Evolutionary conservation across 2,888 invertebrate genomes (phyloP), one percentile per base, ranked within the genome.

Genomic region (Rotaria macrura): DNA sequence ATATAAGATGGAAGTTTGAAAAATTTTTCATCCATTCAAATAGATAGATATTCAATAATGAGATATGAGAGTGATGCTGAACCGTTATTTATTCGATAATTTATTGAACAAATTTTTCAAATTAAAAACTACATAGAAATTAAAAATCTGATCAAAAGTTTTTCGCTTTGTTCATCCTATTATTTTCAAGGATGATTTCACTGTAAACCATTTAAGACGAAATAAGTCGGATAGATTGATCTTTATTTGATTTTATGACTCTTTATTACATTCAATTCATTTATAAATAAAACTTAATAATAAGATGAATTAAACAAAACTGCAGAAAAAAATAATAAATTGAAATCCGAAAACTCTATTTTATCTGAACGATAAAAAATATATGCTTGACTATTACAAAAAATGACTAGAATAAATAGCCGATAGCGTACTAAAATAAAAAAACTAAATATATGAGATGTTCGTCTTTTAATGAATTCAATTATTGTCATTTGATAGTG

Each of bases 11-110:
- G 43, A 79, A 79, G 40, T 79, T 79, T 43, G 79, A 79, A 43
- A 85, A 85, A 40, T 85, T 85, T 85, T 65, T 85, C 20, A 84
- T 85, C 20, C 65, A 85, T 85, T 65, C 38, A 25, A 57, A 83
- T 85, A 84, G 84, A 34, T 54, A 84, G 84, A 34, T 54, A 85
- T 34, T 65, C 83, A n/a, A 83, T 84, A 49, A 85, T 85, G 85
- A 83, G 85, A 84, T 85, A 84, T 84, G 83, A 85, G 34, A 49
- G 65, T 83, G 72, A 85, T 65, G 65, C 84, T n/a, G 43, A 83
- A 25, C 85, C 85, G 7, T 49, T 65, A 84, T 83, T 83, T 54
- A 85, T 84, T 49, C 57, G 57, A 84, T 83, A 83, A 65, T 85
- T 85, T 65, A 84, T 85, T 84, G 84, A 85, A 85, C 34, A 79